Evolutionary conservation across 2,113 vertebrate genomes (phyloP).

Genomic region (Sphyrna mokarran): DNA sequence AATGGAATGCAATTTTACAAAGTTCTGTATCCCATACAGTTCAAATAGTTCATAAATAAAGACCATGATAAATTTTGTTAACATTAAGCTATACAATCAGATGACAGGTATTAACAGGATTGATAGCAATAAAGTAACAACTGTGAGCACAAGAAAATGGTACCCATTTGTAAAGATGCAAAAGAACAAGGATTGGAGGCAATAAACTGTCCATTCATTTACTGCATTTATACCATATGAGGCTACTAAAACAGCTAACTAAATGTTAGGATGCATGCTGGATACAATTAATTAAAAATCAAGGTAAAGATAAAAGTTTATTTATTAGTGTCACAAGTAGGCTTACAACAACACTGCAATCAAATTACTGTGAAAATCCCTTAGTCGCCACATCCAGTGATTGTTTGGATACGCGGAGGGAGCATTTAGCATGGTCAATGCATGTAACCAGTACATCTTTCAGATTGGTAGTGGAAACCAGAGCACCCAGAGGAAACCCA

Average conservation of each 20-base stretch:
- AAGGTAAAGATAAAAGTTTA: not conserved
- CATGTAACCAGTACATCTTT: too few species aligned
- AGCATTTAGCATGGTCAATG: too few species aligned
- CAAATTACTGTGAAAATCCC: too few species aligned
- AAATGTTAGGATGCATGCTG: not conserved
- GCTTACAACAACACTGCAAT: too few species aligned
- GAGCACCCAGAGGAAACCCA: too few species aligned
- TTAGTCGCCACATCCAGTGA: too few species aligned
- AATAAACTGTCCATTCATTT: not conserved
- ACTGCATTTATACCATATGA: not conserved
- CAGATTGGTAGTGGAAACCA: too few species aligned
- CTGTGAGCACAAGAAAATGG: not conserved
- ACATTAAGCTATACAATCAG: not conserved
- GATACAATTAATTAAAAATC: not conserved
- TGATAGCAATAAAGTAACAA: not conserved
- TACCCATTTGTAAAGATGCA: not conserved
- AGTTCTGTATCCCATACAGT: not conserved
- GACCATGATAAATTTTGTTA: not conserved
- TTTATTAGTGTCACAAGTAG: too few species aligned
- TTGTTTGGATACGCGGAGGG: too few species aligned
- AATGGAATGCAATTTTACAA: not conserved
- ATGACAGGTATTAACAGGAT: not conserved
- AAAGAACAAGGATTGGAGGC: not conserved
- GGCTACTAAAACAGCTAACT: not conserved
- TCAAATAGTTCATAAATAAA: not conserved